A percentile compares a stretch with the other conserved stretches of the same genome.
phyloP scores from a whole-genome alignment of 1,140 invertebrate species.

The Penaeus japonicus region DNA sequence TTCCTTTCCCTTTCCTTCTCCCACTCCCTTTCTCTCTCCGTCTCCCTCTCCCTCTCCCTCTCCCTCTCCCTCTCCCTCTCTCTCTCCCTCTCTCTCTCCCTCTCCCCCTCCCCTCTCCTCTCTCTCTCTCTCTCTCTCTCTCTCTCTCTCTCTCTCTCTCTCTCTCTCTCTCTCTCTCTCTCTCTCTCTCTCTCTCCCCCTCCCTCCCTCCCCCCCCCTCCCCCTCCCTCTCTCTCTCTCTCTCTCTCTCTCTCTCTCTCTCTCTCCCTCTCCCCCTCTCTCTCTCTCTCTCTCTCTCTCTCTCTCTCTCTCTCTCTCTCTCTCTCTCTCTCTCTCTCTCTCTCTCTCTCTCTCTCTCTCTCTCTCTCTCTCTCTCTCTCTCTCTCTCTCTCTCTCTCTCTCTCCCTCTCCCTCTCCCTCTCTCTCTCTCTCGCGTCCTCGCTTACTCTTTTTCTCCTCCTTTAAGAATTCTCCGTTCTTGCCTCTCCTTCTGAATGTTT shows the following conservation, averaged over 20 bases:
- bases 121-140: neutral
- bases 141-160: neutral
- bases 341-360: conserved; percentile 10
- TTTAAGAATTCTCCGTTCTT: neutral
- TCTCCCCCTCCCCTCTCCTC: neutral
- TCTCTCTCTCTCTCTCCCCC: neutral
- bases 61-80: neutral
- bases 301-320: neutral
- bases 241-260: neutral
- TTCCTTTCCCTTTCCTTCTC: too few relatives aligned
- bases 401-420: neutral
- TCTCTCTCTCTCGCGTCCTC: neutral
- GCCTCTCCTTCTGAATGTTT: too few relatives aligned
- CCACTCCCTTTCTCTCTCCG: neutral
- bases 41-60: neutral
- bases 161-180: neutral
- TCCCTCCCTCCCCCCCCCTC: neutral
- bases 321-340: neutral
- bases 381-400: conserved; percentile 39
- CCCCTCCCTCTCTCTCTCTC: neutral
- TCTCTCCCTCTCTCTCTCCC: neutral
- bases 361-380: conserved; percentile 13
- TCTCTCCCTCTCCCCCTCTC: neutral
- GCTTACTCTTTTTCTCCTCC: neutral
- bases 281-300: neutral